phyloP scores from a whole-genome alignment of 2,888 invertebrate genomes.

The Tyria jacobaeae region DNA sequence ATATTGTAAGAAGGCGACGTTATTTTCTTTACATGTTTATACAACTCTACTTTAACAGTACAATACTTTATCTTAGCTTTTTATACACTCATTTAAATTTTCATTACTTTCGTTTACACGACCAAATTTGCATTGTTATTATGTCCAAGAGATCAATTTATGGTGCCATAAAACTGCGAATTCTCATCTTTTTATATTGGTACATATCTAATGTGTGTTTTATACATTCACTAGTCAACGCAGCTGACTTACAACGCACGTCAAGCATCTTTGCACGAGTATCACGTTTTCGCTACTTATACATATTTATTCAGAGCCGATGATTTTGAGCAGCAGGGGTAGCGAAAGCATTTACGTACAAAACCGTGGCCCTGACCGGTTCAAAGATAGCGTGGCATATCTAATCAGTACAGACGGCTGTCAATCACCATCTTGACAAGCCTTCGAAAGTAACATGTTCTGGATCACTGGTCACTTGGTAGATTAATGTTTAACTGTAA shows the following conservation, averaged over 20 bases:
- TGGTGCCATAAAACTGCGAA: conserved; percentile 40
- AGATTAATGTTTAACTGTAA: conserved; percentile 45
- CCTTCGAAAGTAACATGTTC: conserved; percentile 68
- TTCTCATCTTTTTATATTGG: conserved; percentile 40
- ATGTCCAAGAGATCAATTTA: conserved; percentile 39
- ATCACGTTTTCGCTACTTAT: conserved; percentile 56
- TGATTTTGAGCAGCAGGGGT: conserved; percentile 65
- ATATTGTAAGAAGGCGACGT: neutral
- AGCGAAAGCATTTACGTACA: conserved; percentile 81
- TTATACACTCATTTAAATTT: conserved; percentile 28
- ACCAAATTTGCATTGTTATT: conserved; percentile 33
- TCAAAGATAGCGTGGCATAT: conserved; percentile 77
- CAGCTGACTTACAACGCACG: conserved; percentile 53
- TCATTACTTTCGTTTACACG: conserved; percentile 19
- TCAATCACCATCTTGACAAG: conserved; percentile 71
- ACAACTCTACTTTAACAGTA: neutral
- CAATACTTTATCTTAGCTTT: neutral
- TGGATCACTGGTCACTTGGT: conserved; percentile 62
- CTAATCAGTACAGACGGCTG: conserved; percentile 78
- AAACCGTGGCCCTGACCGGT: conserved; percentile 74
- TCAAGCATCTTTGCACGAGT: too few species aligned
- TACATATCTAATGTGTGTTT: conserved; percentile 32
- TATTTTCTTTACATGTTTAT: neutral
- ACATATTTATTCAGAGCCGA: conserved; percentile 57
- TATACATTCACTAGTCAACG: conserved; percentile 46